A percentile compares a stretch with the other conserved stretches of the same genome.
Evolutionary conservation across 2,113 vertebrate genomes (phyloP).

Genomic region (Hystrix brachyura): DNA sequence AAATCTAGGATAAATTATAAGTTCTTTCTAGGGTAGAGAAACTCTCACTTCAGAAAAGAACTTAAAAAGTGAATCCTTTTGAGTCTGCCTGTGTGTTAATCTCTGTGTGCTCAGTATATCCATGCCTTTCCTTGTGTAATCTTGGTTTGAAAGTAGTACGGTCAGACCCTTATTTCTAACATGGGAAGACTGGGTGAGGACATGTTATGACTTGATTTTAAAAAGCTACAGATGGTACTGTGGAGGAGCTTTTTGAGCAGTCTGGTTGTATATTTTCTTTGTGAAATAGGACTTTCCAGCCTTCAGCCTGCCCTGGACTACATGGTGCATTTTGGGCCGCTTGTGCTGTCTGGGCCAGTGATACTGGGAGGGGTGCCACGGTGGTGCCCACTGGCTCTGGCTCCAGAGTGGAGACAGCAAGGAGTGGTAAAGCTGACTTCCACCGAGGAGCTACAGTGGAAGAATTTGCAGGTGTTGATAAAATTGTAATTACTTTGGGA

Average conservation of each 20-base stretch:
- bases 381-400: neutral
- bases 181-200: neutral
- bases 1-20: constrained; percentile 83
- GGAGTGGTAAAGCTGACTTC: neutral
- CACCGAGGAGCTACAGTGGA: neutral
- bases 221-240: neutral
- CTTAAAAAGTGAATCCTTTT: neutral
- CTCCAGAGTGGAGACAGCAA: neutral
- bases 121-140: neutral
- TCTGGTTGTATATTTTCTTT: neutral
- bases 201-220: neutral
- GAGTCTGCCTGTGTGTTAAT: neutral
- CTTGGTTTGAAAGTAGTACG: neutral
- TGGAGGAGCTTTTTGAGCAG: neutral
- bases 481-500: neutral
- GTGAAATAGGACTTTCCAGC: neutral
- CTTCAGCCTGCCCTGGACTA: neutral
- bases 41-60: constrained; percentile 64
- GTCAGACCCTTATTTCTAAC: neutral
- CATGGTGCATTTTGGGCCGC: fast-evolving
- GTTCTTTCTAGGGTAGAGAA: constrained; percentile 81
- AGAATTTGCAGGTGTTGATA: neutral
- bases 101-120: neutral
- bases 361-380: neutral
- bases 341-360: neutral